A percentile compares a stretch with the other conserved stretches of the same genome.
Evolutionary conservation across 2,888 invertebrate genomes (phyloP).

Genomic region (Desoria tigrina): DNA sequence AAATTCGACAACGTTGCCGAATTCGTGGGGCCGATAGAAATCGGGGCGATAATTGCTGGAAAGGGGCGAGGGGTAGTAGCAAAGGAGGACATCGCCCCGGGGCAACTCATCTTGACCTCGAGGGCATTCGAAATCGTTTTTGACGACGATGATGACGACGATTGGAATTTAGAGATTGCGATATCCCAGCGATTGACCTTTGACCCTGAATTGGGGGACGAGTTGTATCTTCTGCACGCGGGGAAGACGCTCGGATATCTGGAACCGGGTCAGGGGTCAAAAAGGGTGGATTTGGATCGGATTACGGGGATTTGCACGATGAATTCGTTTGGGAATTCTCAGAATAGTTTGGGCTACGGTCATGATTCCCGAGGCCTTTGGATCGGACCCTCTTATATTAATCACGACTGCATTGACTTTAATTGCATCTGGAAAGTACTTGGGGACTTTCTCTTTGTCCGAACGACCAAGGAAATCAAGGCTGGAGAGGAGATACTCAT

Average conservation of each 20-base stretch:
- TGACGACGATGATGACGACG: constrained; percentile 26
- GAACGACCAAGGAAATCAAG: constrained; percentile 24
- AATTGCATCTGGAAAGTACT: constrained; percentile 42
- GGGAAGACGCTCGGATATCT: constrained; percentile 20
- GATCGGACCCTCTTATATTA: constrained; percentile 36
- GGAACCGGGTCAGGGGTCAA: neutral
- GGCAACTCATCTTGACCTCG: constrained; percentile 31
- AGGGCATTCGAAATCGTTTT: constrained; percentile 43
- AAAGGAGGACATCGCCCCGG: constrained; percentile 26
- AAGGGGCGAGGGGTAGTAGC: constrained; percentile 41
- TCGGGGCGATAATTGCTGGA: constrained; percentile 12
- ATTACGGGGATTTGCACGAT: constrained; percentile 33
- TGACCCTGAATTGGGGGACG: constrained; percentile 20
- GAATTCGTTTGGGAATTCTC: constrained; percentile 37
- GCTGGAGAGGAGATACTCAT: constrained; percentile 33
- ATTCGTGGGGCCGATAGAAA: neutral
- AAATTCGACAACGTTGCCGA: constrained; percentile 4
- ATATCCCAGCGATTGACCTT: constrained; percentile 26
- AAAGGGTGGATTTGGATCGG: constrained; percentile 24
- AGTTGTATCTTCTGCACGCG: constrained; percentile 32
- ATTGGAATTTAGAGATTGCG: constrained; percentile 30
- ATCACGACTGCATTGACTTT: constrained; percentile 37
- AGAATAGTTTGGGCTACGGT: constrained; percentile 32
- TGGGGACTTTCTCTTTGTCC: constrained; percentile 37
- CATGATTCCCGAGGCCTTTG: constrained; percentile 40